These are phyloP conservation scores for Dallia pectoralis DNA, from an alignment of 2,797 vertebrate genomes.

Conservation along the genomic window DNA sequence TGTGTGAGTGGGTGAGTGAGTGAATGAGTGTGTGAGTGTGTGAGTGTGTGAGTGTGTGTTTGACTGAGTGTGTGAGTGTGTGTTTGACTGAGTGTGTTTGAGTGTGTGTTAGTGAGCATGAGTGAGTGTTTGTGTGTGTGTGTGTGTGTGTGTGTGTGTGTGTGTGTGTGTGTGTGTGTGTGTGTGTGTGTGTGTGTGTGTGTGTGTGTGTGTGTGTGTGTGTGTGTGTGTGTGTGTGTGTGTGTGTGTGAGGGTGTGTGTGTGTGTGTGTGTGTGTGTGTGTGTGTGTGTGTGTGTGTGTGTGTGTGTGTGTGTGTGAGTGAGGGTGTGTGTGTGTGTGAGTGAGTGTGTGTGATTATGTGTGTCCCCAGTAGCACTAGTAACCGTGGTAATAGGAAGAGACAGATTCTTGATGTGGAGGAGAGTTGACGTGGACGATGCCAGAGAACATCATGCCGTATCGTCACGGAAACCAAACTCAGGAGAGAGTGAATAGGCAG, in stretches of 20 bases:
- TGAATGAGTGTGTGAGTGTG: not conserved
- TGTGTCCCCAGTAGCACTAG: slow-evolving; percentile 31
- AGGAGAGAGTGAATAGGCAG: not conserved
- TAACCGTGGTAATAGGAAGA: slow-evolving; percentile 48
- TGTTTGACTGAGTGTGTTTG: too few species aligned
- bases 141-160: slow-evolving; percentile 2
- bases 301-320: slow-evolving; percentile 9
- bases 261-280: too few species aligned
- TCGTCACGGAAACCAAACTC: slow-evolving; percentile 41
- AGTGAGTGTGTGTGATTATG: not conserved
- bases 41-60: slow-evolving; percentile 11
- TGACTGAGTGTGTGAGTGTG: not conserved
- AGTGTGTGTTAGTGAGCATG: too few species aligned
- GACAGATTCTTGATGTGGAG: slow-evolving; percentile 59
- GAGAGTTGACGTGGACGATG: slow-evolving; percentile 50
- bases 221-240: not conserved
- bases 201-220: slow-evolving; percentile 18
- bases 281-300: slow-evolving; percentile 7
- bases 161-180: not conserved
- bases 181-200: slow-evolving; percentile 1
- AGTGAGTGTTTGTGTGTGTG: slow-evolving; percentile 8
- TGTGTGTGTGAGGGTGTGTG: slow-evolving; percentile 7
- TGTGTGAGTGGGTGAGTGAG: slow-evolving; percentile 2
- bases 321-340: not conserved
- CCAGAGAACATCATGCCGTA: slow-evolving; percentile 36